Evolutionary conservation across 2,888 invertebrate genomes (phyloP).

Genomic region (Lasioglossum leucozonium): DNA sequence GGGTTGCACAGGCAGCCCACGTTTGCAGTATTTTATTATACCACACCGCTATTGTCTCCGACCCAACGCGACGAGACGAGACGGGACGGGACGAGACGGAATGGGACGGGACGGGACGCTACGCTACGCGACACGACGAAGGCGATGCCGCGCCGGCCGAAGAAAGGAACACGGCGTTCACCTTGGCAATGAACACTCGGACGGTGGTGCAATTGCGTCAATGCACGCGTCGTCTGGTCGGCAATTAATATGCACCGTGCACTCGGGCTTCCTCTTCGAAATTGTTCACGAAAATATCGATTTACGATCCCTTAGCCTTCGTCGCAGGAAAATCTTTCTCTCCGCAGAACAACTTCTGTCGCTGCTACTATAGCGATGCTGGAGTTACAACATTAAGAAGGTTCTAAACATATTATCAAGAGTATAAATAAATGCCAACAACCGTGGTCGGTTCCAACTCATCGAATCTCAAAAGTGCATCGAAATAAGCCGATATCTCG

Average conservation of each 20-base stretch:
- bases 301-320: neutral
- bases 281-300: constrained; percentile 26
- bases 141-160: neutral
- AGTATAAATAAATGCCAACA: too few relatives aligned
- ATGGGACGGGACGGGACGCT: neutral
- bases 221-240: constrained; percentile 28
- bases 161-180: constrained; percentile 28
- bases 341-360: neutral
- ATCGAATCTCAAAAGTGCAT: neutral
- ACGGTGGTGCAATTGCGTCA: constrained; percentile 50
- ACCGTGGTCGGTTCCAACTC: too few relatives aligned
- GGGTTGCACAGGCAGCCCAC: neutral
- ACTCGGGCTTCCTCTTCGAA: constrained; percentile 28
- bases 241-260: constrained; percentile 47
- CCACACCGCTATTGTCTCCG: constrained; percentile 17
- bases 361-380: neutral
- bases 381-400: too few relatives aligned
- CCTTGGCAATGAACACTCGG: constrained; percentile 49
- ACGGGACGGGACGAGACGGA: too few relatives aligned
- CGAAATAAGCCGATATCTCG: neutral
- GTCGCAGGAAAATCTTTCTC: neutral
- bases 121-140: neutral
- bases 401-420: too few relatives aligned
- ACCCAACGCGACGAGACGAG: constrained; percentile 3
- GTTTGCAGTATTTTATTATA: constrained; percentile 19